Percentiles rank a stretch among this genome's conserved stretches.
These are phyloP conservation scores for Nephila pilipes DNA, from an alignment of 1,140 invertebrate genomes.

Conservation along the genomic window DNA sequence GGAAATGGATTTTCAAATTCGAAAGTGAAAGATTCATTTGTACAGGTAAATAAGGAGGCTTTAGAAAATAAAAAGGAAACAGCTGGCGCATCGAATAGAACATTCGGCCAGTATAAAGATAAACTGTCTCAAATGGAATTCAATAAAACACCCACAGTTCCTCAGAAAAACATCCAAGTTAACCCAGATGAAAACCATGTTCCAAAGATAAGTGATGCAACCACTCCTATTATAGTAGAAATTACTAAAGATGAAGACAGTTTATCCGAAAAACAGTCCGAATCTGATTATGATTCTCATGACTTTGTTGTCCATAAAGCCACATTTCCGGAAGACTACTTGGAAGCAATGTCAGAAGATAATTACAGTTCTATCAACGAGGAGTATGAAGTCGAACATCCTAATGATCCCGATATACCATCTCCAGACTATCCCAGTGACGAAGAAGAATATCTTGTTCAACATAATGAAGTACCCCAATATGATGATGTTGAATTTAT, in stretches of 20 bases:
- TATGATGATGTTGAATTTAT: constrained; percentile 69
- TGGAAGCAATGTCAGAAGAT: constrained; percentile 71
- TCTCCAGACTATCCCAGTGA: constrained; percentile 77
- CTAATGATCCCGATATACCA: constrained; percentile 71
- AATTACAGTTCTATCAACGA: constrained; percentile 71
- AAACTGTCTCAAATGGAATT: constrained; percentile 41
- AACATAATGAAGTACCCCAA: constrained; percentile 50
- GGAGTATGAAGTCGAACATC: constrained; percentile 70
- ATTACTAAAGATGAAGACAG: constrained; percentile 37
- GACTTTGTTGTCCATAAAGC: constrained; percentile 77
- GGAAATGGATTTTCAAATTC: background rate
- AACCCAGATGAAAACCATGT: background rate
- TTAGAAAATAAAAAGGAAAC: constrained; percentile 18
- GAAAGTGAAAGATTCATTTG: background rate
- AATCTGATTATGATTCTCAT: constrained; percentile 76
- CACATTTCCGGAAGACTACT: constrained; percentile 67
- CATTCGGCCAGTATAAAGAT: constrained; percentile 66
- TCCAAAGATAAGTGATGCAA: background rate
- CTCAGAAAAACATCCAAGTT: background rate
- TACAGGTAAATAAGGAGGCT: background rate
- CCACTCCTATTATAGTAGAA: background rate
- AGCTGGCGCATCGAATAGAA: constrained; percentile 23
- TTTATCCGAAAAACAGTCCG: constrained; percentile 38
- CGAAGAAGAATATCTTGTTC: constrained; percentile 75
- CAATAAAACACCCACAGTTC: background rate